Conservation (phyloP, 2,113 vertebrate species). For the Ctenodactylus gundi region DNA sequence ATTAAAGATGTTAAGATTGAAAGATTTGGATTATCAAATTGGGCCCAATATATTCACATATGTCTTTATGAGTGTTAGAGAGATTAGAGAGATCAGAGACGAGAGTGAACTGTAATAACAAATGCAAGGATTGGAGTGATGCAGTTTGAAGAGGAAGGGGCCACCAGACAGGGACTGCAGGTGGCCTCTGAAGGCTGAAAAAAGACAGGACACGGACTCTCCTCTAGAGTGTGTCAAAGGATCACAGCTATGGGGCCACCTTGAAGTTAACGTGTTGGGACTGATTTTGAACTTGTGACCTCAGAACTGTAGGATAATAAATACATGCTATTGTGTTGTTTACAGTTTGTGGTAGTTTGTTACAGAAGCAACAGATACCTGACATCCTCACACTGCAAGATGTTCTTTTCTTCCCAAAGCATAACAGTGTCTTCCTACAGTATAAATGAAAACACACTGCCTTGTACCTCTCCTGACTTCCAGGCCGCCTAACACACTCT, state of each 20-base stretch:
- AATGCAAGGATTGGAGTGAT: neutral
- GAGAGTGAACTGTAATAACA: neutral
- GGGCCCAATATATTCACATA: neutral
- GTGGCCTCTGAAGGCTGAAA: neutral
- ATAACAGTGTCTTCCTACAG: neutral
- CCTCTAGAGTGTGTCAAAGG: neutral
- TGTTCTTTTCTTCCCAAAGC: neutral
- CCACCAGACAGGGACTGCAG: neutral
- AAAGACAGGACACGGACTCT: neutral
- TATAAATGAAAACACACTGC: neutral
- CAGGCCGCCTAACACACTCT: neutral
- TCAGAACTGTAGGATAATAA: neutral
- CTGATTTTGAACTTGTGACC: neutral
- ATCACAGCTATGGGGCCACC: neutral
- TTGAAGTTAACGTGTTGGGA: neutral
- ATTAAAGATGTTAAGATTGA: neutral
- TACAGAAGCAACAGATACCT: neutral
- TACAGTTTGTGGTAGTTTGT: neutral
- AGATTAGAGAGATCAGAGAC: neutral
- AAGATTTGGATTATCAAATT: neutral
- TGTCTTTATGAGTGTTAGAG: neutral
- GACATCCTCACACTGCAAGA: neutral
- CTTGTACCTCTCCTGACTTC: neutral
- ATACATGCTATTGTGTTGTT: neutral
- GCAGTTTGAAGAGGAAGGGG: neutral